Evolutionary conservation across 2,113 vertebrate species (phyloP).

Genomic region (Amphilophus citrinellus): DNA sequence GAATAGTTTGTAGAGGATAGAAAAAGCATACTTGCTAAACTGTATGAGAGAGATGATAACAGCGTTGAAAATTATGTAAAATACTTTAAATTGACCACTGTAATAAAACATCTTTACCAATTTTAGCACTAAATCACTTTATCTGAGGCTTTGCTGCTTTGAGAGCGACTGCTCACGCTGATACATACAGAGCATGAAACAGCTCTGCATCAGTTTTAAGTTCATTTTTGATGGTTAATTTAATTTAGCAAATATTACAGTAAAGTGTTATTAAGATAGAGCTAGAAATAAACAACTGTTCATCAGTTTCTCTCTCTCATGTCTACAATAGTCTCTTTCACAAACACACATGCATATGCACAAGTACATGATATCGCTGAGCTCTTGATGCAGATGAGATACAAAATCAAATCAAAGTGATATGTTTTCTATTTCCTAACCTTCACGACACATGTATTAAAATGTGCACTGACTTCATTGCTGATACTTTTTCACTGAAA

Average conservation of each 20-base stretch:
- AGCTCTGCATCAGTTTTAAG: not conserved
- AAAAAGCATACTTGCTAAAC: slow-evolving; percentile 5
- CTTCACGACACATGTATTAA: not conserved
- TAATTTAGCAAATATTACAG: slow-evolving; percentile 6
- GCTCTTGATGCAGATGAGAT: not conserved
- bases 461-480: not conserved
- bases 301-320: not conserved
- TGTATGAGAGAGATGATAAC: not conserved
- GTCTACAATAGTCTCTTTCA: not conserved
- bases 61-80: slow-evolving; percentile 23
- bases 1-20: slow-evolving; percentile 8
- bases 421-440: not conserved
- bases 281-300: not conserved
- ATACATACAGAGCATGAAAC: not conserved
- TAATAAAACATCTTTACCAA: slow-evolving; percentile 21
- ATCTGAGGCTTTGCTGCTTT: not conserved
- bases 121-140: slow-evolving; percentile 2
- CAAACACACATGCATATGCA: not conserved
- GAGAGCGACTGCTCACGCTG: not conserved
- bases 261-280: not conserved
- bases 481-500: not conserved
- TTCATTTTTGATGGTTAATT: slow-evolving; percentile 2
- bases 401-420: not conserved
- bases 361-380: not conserved
- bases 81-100: not conserved